A percentile compares a stretch with the other conserved stretches of the same genome.
Evolutionary conservation across 2,113 vertebrate genomes (phyloP).

Genomic region (Neoarius graeffei): DNA sequence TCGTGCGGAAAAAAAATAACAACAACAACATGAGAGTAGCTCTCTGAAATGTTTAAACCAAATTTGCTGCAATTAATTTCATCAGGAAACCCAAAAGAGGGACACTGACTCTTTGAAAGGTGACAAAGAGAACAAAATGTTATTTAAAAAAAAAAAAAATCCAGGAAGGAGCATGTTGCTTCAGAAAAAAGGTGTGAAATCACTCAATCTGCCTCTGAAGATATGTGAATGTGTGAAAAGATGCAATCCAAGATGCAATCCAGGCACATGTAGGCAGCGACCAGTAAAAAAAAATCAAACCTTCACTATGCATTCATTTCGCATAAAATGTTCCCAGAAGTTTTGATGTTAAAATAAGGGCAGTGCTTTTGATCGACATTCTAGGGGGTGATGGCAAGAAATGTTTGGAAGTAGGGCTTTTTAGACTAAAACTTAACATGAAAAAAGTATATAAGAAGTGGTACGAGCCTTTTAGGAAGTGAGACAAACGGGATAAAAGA

Average conservation of each 20-base stretch:
- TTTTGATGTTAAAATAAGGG: not conserved
- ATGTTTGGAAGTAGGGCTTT: not conserved
- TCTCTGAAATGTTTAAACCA: no score
- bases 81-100: not conserved
- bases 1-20: not conserved
- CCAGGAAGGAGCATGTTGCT: not conserved
- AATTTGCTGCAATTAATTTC: not conserved
- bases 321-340: not conserved
- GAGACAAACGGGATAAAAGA: constrained; percentile 5
- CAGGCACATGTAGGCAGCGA: not conserved
- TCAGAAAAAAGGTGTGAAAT: constrained; percentile 10
- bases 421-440: not conserved
- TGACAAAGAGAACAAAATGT: not conserved
- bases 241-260: not conserved
- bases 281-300: not conserved
- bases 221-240: not conserved
- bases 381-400: not conserved
- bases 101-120: not conserved
- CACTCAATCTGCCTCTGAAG: not conserved
- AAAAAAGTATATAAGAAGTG: not conserved
- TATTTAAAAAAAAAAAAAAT: not conserved
- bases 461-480: not conserved
- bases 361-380: not conserved
- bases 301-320: not conserved
- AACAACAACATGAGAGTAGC: not conserved